These are phyloP conservation scores for Mantis religiosa DNA, from an alignment of 2,888 invertebrate genomes.

Conservation along the genomic window DNA sequence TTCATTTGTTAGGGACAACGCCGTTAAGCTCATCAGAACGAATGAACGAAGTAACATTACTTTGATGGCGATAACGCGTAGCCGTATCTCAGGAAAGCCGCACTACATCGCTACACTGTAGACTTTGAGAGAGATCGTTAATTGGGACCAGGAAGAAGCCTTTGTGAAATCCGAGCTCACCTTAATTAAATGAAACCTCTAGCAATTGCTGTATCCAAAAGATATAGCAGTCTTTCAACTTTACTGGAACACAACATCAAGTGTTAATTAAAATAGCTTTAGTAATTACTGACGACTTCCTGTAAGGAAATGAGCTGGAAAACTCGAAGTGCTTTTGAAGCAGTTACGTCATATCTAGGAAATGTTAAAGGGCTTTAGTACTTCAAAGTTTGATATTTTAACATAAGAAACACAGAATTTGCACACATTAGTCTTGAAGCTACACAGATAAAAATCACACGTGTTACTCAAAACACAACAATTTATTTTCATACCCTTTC, in stretches of 20 bases:
- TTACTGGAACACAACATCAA: background rate
- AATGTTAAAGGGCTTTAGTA: background rate
- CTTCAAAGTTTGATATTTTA: background rate
- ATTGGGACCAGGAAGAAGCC: background rate
- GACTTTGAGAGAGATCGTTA: background rate
- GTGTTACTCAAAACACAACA: too few species aligned
- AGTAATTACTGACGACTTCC: background rate
- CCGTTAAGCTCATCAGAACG: background rate
- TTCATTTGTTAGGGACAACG: background rate
- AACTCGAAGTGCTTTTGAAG: background rate
- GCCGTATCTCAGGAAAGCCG: background rate
- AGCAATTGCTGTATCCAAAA: background rate
- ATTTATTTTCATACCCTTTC: too few species aligned
- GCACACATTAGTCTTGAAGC: too few species aligned
- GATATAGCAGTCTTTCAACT: background rate
- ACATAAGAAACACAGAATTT: too few species aligned
- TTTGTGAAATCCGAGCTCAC: background rate
- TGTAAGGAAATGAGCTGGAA: background rate
- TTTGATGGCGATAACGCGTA: background rate
- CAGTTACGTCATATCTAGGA: background rate
- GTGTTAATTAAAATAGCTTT: background rate
- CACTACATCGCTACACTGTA: background rate
- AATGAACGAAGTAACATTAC: background rate
- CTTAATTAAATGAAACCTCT: background rate
- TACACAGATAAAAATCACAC: too few species aligned